Percentiles rank a stretch among this genome's conserved stretches.
Conservation (phyloP, 2,113 vertebrate genomes). For the Elephas maximus region DNA sequence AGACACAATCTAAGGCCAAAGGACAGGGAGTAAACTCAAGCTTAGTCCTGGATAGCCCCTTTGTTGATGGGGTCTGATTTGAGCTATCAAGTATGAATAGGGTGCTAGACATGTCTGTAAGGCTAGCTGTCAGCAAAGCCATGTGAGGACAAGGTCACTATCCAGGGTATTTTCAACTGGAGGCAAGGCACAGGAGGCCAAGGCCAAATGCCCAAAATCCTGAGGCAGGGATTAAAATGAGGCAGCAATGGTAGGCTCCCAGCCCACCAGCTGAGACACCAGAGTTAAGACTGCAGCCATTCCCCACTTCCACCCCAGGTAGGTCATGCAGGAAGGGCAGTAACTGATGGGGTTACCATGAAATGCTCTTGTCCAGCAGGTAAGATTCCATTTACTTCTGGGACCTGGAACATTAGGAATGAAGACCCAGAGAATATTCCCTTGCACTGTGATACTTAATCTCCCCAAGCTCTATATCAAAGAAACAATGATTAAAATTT, state of each 20-base stretch:
- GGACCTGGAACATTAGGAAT: neutral
- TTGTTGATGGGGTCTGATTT: neutral
- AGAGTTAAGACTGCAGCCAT: neutral
- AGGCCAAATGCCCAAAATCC: neutral
- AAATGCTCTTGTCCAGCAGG: neutral
- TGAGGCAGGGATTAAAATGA: neutral
- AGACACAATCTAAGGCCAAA: neutral
- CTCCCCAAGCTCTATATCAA: too few relatives aligned
- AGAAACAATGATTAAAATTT: too few relatives aligned
- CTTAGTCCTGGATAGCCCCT: neutral
- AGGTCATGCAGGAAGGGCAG: neutral
- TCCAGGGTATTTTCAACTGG: neutral
- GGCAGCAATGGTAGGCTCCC: neutral
- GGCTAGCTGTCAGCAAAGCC: neutral
- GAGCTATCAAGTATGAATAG: neutral
- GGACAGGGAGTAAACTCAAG: neutral
- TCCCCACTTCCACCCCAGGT: accelerated
- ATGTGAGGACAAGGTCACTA: neutral
- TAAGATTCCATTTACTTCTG: neutral
- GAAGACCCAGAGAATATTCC: neutral
- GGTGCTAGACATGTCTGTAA: neutral
- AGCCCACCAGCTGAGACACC: neutral
- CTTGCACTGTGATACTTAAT: too few relatives aligned
- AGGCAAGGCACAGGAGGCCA: neutral
- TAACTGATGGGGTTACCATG: neutral